A percentile compares a stretch with the other conserved stretches of the same genome.
These are phyloP conservation scores for Anastatus disparis DNA, from an alignment of 1,140 invertebrate species.

Conservation along the genomic window DNA sequence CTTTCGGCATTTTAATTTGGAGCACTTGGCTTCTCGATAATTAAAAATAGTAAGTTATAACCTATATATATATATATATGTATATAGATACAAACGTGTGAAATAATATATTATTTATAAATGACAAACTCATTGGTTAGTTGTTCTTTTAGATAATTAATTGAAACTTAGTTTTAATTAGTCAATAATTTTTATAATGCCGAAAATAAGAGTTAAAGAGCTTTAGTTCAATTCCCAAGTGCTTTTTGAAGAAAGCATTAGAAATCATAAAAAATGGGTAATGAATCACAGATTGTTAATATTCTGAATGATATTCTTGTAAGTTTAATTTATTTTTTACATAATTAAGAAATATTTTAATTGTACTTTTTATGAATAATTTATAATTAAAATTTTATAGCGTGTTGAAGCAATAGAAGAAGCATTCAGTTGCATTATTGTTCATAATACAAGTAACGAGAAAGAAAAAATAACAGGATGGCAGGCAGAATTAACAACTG, in stretches of 20 bases:
- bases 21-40: constrained; percentile 20
- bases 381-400: constrained; percentile 61
- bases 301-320: constrained; percentile 39
- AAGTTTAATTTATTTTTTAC: constrained; percentile 7
- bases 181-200: constrained; percentile 13
- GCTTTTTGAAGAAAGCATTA: background rate
- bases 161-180: background rate
- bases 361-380: background rate
- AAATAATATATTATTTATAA: background rate
- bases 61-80: constrained; percentile 1
- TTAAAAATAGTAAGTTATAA: constrained; percentile 23
- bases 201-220: constrained; percentile 6
- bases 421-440: constrained; percentile 86
- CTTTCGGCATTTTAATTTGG: constrained; percentile 6
- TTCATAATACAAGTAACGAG: constrained; percentile 77
- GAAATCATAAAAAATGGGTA: constrained; percentile 28
- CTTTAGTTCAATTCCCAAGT: constrained; percentile 11
- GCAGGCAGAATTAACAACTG: constrained; percentile 71
- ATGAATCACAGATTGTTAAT: constrained; percentile 39
- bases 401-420: constrained; percentile 86
- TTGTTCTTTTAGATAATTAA: background rate
- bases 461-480: constrained; percentile 73
- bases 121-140: constrained; percentile 5
- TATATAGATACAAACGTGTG: background rate
- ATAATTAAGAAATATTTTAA: background rate